Evolutionary conservation across 2,113 vertebrate species (phyloP).

Genomic region (Cynocephalus volans): DNA sequence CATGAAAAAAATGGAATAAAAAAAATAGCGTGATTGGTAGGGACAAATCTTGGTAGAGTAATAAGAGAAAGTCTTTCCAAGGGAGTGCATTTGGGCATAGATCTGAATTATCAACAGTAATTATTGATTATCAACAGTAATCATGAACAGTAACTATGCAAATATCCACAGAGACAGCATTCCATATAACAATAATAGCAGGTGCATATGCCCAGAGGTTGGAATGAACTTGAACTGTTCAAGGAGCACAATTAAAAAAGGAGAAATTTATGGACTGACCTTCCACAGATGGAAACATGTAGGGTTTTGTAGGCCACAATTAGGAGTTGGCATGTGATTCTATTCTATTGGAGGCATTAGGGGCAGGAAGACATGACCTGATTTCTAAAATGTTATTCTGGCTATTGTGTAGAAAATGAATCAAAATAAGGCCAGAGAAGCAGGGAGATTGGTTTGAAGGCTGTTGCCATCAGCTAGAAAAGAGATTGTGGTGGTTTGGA

Average conservation of each 20-base stretch:
- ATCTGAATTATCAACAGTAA: neutral
- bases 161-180: neutral
- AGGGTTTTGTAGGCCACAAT: neutral
- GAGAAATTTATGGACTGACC: neutral
- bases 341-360: neutral
- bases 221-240: neutral
- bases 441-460: neutral
- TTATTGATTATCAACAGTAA: neutral
- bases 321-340: too few relatives aligned
- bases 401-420: neutral
- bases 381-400: neutral
- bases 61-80: neutral
- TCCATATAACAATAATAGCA: neutral
- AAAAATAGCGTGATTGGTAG: neutral
- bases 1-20: neutral
- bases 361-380: neutral
- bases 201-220: neutral
- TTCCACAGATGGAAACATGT: too few relatives aligned
- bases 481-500: neutral
- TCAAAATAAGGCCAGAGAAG: neutral
- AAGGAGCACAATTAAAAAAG: neutral
- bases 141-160: too few relatives aligned
- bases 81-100: neutral
- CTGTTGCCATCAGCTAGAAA: neutral
- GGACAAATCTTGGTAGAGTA: neutral